These are phyloP conservation scores for Eulithis testata DNA, from an alignment of 2,888 invertebrate genomes.

Conservation along the genomic window DNA sequence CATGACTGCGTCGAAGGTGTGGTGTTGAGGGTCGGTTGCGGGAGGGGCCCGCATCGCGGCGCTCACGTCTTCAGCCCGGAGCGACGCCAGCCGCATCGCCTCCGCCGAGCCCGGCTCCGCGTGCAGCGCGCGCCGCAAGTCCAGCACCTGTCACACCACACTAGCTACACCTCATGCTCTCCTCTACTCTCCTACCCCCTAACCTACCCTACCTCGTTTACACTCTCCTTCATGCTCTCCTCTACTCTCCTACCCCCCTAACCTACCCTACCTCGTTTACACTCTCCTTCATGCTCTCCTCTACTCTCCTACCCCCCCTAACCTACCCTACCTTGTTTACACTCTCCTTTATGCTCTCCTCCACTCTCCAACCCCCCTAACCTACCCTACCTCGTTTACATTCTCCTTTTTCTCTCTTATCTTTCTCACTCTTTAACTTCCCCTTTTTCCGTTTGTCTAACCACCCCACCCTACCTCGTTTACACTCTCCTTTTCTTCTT, in stretches of 20 bases:
- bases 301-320: not conserved
- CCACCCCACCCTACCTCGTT: not conserved
- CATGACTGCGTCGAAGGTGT: conserved; percentile 85
- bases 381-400: no score
- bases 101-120: conserved; percentile 87
- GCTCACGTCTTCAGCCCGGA: conserved; percentile 83
- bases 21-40: conserved; percentile 73
- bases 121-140: conserved; percentile 92
- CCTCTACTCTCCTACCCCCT: not conserved
- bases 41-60: conserved; percentile 66
- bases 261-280: not conserved
- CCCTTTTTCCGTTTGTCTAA: no score
- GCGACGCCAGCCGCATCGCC: conserved; percentile 82
- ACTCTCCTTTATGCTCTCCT: conserved; percentile 25
- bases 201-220: not conserved
- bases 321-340: not conserved
- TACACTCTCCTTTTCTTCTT: not conserved
- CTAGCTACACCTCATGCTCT: conserved; percentile 46
- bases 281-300: conserved; percentile 25
- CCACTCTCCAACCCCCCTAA: no score
- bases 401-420: not conserved
- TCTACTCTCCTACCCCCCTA: not conserved
- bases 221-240: conserved; percentile 25
- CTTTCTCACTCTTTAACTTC: no score
- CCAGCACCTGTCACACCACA: conserved; percentile 88